These are phyloP conservation scores for Belonocnema kinseyi DNA, from an alignment of 1,140 invertebrate genomes.

Conservation along the genomic window DNA sequence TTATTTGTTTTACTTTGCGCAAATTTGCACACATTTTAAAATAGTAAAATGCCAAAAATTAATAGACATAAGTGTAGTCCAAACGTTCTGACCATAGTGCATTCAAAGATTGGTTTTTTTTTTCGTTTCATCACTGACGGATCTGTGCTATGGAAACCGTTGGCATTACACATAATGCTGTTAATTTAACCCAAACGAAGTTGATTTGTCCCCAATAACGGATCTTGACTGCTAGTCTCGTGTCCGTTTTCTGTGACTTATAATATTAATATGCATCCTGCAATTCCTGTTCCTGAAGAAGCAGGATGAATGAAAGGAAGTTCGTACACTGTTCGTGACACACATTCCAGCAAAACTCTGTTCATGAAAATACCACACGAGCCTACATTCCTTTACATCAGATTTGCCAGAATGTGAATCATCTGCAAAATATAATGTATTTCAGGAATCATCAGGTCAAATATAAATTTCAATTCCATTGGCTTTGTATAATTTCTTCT, in stretches of 20 bases:
- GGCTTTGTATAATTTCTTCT: neutral
- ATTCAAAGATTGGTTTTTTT: too few relatives aligned
- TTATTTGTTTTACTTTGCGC: too few relatives aligned
- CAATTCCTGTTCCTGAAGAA: constrained; percentile 17
- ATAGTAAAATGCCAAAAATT: too few relatives aligned
- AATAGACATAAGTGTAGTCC: too few relatives aligned
- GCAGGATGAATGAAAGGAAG: constrained; percentile 30
- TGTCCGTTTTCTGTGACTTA: constrained; percentile 39
- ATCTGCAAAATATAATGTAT: neutral
- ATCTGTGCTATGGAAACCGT: too few relatives aligned
- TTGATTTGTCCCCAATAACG: constrained; percentile 37
- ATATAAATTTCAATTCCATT: neutral
- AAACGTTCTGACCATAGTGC: too few relatives aligned
- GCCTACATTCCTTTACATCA: constrained; percentile 11
- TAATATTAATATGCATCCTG: constrained; percentile 38
- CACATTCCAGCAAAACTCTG: constrained; percentile 19
- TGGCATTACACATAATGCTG: too few relatives aligned
- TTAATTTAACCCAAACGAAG: constrained; percentile 14
- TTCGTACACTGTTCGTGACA: constrained; percentile 28
- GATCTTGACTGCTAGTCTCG: constrained; percentile 2
- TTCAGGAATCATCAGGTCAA: neutral
- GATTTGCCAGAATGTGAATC: constrained; percentile 19
- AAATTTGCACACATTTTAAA: too few relatives aligned
- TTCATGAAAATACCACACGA: neutral
- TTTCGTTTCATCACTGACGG: too few relatives aligned